These are phyloP conservation scores for Agrochola circellaris DNA, from an alignment of 2,888 invertebrate genomes.

Conservation along the genomic window DNA sequence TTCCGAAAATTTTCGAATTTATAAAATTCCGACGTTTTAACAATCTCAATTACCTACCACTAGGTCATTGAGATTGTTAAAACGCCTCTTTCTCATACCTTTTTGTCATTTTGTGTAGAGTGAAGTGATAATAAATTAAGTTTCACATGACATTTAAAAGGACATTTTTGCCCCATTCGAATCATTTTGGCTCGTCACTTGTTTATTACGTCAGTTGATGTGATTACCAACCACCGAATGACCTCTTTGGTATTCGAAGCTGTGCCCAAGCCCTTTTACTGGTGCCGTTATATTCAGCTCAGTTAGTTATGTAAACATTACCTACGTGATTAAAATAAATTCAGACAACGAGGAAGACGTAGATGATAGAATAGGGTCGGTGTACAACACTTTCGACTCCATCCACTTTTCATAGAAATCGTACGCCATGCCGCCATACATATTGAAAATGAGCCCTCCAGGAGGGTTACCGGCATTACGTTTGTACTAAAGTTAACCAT, in stretches of 20 bases:
- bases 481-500: too few species aligned
- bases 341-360: background rate
- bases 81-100: too few species aligned
- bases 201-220: constrained; percentile 7
- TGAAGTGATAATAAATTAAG: too few species aligned
- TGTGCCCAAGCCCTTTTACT: background rate
- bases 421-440: too few species aligned
- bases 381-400: background rate
- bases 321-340: constrained; percentile 23
- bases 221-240: background rate
- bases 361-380: background rate
- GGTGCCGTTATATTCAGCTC: constrained; percentile 17
- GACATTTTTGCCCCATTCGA: constrained; percentile 8
- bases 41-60: too few species aligned
- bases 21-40: too few species aligned
- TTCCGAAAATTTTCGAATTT: too few species aligned
- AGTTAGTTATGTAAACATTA: constrained; percentile 7
- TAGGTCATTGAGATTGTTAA: too few species aligned
- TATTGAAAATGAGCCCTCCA: too few species aligned
- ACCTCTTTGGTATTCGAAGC: constrained; percentile 26
- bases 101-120: too few species aligned
- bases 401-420: too few species aligned
- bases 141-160: constrained; percentile 26
- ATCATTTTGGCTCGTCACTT: background rate
- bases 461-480: too few species aligned